Evolutionary conservation across 53 echinoderm and acorn worm genomes (phyloP).

Genomic region (Henricia sp.): DNA sequence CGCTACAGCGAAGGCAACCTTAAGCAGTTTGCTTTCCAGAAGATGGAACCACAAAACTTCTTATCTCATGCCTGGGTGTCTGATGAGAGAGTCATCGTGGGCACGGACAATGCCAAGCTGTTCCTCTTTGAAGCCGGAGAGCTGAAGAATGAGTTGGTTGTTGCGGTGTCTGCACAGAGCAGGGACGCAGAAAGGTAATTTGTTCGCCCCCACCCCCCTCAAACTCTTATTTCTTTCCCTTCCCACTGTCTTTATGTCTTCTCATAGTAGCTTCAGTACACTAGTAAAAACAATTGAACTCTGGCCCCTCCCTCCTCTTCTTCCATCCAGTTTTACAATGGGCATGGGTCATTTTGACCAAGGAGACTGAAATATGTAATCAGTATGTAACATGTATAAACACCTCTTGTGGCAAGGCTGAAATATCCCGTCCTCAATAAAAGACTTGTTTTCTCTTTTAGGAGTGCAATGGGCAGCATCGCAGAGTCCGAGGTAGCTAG

Average conservation of each 20-base stretch:
- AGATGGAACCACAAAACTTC: conserved; percentile 98
- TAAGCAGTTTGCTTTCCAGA: conserved; percentile 99
- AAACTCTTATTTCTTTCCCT: neutral
- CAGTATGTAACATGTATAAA: no score
- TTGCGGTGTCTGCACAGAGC: conserved; percentile 67
- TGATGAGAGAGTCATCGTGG: conserved; percentile 97
- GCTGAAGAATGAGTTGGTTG: conserved; percentile 87
- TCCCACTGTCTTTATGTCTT: neutral
- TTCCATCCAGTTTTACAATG: no score
- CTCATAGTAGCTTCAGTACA: neutral
- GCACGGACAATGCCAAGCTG: conserved; percentile 91
- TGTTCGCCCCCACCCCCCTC: neutral
- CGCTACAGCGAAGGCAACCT: conserved; percentile 99
- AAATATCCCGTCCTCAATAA: neutral
- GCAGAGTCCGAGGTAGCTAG: conserved; percentile 65
- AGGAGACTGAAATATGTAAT: no score
- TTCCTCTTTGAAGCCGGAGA: conserved; percentile 95
- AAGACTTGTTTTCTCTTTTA: neutral
- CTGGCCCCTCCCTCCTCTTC: no score
- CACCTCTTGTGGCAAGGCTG: neutral
- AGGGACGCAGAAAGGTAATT: conserved; percentile 69
- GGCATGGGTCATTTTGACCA: neutral
- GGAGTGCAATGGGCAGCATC: conserved; percentile 76
- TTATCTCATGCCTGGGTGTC: conserved; percentile 98
- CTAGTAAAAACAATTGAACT: no score